Base-by-base conservation (phyloP, 2,888 invertebrate genomes). In the Heteromyza rotundicornis region DNA sequence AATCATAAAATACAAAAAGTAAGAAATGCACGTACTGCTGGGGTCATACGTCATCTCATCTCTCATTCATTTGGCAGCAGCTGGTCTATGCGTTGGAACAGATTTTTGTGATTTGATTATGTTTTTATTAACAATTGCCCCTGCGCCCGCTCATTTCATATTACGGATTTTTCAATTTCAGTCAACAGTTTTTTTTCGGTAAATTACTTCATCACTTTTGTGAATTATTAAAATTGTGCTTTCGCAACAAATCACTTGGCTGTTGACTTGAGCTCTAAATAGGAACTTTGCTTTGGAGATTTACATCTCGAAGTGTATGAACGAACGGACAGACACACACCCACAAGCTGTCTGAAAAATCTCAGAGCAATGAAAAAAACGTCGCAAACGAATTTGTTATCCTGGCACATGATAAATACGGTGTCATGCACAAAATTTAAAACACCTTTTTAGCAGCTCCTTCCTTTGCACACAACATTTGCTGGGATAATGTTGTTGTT, bases 211-310 rank as follows among this genome's bases (percentile, higher is more conserved):
- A 73, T 73, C 75, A 75, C 72, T 73, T 75, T 77, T 77, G 70
- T 68, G 72, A 77, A 73, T 75, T 76, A 76, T 76, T 77, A 76
- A 76, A 76, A 76, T 77, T 72, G n/a, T n/a, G 77, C 70, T 71
- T 76, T 77, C 76, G 76, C 77, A 78, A 78, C 78, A 77, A 78
- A 77, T 77, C 78, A 77, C 73, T 76, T 75, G 62, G 19, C 22
- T 22, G 44, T 57, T 63, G 63, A 67, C 61, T 60, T 62, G 53
- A 62, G 60, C 70, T 60, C 56, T 61, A 57, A 60, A 59, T 59
- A 19, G 40, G 61, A 59, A 49, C 59, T 62, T 62, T 54, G 67
- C 63, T 56, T 67, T 63, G 64, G 68, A 69, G 73, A 73, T 75
- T 72, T 73, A 75, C 73, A 74, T 72, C 69, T 66, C 64, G 50